Conservation (phyloP, 2,113 vertebrate species). For the Pleuronectes platessa region DNA sequence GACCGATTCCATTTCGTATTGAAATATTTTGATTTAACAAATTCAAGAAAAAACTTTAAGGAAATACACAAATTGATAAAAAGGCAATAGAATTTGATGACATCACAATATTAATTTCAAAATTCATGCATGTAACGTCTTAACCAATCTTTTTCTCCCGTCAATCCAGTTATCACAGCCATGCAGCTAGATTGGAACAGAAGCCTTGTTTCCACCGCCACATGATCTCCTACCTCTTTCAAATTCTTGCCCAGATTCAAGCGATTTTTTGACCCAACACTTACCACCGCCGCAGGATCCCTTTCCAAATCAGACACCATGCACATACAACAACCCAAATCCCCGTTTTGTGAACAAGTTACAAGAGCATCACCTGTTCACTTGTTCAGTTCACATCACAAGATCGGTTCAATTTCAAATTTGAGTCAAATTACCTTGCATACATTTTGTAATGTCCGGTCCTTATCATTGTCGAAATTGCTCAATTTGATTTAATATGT, state of each 20-base stretch:
- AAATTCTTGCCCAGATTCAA: slow-evolving; percentile 69
- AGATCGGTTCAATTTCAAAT: not conserved
- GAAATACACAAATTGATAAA: not conserved
- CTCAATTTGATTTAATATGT: not conserved
- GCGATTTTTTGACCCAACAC: slow-evolving; percentile 70
- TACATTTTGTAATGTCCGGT: not conserved
- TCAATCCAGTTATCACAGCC: slow-evolving; percentile 16
- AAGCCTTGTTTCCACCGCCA: slow-evolving; percentile 36
- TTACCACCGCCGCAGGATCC: slow-evolving; percentile 76
- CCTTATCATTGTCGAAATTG: too few relatives aligned
- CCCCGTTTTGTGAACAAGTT: slow-evolving; percentile 75
- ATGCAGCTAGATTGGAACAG: slow-evolving; percentile 29
- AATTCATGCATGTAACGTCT: slow-evolving; percentile 53
- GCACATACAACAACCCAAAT: slow-evolving; percentile 61
- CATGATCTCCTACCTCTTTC: slow-evolving; percentile 80
- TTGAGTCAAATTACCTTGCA: not conserved
- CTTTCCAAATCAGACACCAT: slow-evolving; percentile 76
- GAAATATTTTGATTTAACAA: not conserved
- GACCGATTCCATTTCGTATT: not conserved
- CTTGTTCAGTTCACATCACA: not conserved
- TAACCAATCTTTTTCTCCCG: slow-evolving; percentile 7
- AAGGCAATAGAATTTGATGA: slow-evolving; percentile 11
- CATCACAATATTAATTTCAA: not conserved
- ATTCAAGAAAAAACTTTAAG: not conserved
- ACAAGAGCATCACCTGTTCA: slow-evolving; percentile 14